Conservation (phyloP, 2,113 vertebrate species). For the Mustela lutreola region DNA sequence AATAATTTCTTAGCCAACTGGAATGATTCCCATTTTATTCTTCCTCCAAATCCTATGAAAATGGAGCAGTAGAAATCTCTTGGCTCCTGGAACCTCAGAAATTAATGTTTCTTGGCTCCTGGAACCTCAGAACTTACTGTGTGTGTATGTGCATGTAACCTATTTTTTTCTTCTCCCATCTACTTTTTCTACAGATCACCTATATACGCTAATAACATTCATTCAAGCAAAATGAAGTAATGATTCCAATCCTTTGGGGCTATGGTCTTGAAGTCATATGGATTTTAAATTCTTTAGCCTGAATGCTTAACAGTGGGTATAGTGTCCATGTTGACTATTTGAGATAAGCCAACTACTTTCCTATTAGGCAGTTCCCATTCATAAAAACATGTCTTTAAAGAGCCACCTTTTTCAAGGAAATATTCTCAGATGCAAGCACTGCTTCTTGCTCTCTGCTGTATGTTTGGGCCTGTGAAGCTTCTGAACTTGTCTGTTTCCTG, state of each 20-base stretch:
- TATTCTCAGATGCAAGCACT: not conserved
- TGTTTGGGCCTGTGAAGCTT: not conserved
- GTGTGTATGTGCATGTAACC: not conserved
- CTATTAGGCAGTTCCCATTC: not conserved
- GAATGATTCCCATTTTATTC: not conserved
- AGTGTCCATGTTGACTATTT: not conserved
- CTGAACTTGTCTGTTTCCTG: not conserved
- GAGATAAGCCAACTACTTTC: not conserved
- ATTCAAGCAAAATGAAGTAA: not conserved
- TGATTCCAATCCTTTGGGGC: not conserved
- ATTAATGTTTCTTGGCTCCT: not conserved
- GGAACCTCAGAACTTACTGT: not conserved
- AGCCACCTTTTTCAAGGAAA: not conserved
- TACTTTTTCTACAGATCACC: not conserved
- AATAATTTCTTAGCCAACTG: not conserved
- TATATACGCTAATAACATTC: not conserved
- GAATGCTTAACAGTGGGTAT: not conserved
- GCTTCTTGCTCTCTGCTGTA: not conserved
- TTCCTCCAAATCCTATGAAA: not conserved
- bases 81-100: not conserved
- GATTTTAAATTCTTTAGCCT: not conserved
- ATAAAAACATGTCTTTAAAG: not conserved
- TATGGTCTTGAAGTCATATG: not conserved
- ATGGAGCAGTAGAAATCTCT: not conserved
- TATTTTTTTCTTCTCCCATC: not conserved